These are phyloP conservation scores for Megaceryle maxima DNA, from an alignment of 2,113 vertebrate genomes.

Conservation along the genomic window DNA sequence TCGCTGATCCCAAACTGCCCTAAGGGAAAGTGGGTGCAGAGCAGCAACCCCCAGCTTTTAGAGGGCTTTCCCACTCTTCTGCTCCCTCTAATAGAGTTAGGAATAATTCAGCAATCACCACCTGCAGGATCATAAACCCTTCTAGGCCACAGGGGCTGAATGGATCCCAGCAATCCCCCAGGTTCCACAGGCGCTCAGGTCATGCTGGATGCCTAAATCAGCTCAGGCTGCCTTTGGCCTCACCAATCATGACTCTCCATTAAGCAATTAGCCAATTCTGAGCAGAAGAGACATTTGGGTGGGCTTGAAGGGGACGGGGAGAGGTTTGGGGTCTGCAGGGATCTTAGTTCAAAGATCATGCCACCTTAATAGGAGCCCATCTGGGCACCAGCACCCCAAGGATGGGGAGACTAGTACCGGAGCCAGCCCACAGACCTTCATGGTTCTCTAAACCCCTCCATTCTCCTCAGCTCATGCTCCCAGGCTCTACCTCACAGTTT, in stretches of 20 bases:
- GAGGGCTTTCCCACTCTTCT: neutral
- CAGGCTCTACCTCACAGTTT: neutral
- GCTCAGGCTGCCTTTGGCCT: neutral
- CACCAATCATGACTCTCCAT: neutral
- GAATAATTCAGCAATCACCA: neutral
- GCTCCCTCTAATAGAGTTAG: neutral
- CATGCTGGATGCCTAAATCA: neutral
- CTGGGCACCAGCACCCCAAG: neutral
- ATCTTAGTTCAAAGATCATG: neutral
- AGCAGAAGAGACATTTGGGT: neutral
- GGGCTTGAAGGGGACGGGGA: neutral
- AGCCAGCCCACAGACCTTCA: neutral
- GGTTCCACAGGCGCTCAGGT: neutral
- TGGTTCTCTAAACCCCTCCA: neutral
- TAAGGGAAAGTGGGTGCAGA: rapidly evolving
- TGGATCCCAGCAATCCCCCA: neutral
- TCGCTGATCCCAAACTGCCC: neutral
- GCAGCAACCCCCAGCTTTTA: neutral
- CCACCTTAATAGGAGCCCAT: neutral
- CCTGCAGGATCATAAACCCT: neutral
- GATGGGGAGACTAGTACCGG: neutral
- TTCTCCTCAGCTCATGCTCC: neutral
- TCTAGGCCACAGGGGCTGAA: neutral
- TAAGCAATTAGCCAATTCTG: neutral
- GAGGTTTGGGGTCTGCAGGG: neutral